Percentiles rank a stretch among this genome's conserved stretches.
These are phyloP conservation scores for Podargus strigoides DNA, from an alignment of 2,797 vertebrate species.

Conservation along the genomic window DNA sequence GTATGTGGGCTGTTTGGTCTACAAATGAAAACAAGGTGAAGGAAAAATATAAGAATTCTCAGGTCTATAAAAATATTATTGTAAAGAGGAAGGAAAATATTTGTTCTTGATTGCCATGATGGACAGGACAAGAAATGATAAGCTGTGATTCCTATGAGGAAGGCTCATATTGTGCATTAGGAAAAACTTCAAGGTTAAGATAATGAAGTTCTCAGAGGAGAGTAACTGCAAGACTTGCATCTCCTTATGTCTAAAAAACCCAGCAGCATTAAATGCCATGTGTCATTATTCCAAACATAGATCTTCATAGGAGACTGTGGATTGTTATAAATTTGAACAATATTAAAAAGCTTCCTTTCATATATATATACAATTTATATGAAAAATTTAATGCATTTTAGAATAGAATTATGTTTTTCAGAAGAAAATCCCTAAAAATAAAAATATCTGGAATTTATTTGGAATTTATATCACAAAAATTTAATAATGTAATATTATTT, in stretches of 20 bases:
- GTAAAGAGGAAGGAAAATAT: not conserved
- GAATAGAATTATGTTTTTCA: not conserved
- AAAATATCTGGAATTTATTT: not conserved
- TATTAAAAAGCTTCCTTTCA: not conserved
- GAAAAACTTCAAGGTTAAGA: not conserved
- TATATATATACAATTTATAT: not conserved
- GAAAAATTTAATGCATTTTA: not conserved
- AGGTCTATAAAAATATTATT: not conserved
- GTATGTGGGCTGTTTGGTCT: not conserved
- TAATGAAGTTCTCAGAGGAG: not conserved
- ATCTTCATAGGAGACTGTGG: not conserved
- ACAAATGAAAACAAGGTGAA: not conserved
- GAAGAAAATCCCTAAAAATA: not conserved
- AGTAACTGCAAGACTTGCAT: not conserved
- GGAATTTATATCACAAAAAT: not conserved
- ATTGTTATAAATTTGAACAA: not conserved
- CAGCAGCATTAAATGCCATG: not conserved
- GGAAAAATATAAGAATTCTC: not conserved
- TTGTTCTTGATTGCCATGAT: not conserved
- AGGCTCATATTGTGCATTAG: not conserved
- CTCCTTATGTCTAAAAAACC: not conserved
- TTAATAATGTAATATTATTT: not conserved
- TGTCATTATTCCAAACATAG: not conserved
- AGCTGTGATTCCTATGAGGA: not conserved
- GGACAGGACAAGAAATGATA: not conserved